phyloP scores from a whole-genome alignment of 2,797 vertebrate genomes.

The Taenioides sp. region DNA sequence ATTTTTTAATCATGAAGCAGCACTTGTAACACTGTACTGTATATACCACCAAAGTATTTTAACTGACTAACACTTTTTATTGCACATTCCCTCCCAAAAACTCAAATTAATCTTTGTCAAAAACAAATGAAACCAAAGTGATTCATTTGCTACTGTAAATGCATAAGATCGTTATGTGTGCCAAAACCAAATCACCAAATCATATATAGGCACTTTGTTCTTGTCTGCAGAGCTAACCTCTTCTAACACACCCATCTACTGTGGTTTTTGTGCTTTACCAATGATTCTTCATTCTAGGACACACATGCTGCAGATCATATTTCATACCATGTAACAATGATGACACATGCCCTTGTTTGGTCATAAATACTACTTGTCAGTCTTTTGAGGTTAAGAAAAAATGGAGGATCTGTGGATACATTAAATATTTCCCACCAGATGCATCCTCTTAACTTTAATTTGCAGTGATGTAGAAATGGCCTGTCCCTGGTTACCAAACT shows the following conservation, averaged over 20 bases:
- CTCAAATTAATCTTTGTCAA: conserved; percentile 42
- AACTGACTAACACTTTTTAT: conserved; percentile 35
- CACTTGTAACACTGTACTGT: neutral
- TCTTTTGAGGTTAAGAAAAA: conserved; percentile 18
- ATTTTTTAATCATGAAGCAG: neutral
- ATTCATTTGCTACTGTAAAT: conserved; percentile 30
- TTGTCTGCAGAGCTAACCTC: conserved; percentile 44
- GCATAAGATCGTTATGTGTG: conserved; percentile 55
- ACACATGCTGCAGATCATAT: conserved; percentile 18
- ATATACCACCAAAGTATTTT: conserved; percentile 39
- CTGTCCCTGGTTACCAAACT: conserved; percentile 58
- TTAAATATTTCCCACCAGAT: conserved; percentile 44
- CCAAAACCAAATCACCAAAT: conserved; percentile 45
- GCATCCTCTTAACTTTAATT: conserved; percentile 48
- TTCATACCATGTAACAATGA: neutral
- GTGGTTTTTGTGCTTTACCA: conserved; percentile 34
- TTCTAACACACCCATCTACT: conserved; percentile 37
- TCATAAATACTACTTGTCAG: conserved; percentile 13
- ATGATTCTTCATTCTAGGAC: conserved; percentile 11
- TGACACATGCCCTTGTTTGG: conserved; percentile 9
- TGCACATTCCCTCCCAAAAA: conserved; percentile 34
- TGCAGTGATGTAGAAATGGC: conserved; percentile 43
- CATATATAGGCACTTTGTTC: conserved; percentile 34
- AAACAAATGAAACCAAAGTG: conserved; percentile 54
- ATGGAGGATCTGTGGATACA: conserved; percentile 23